These are phyloP conservation scores for Pelochelys cantorii DNA, from an alignment of 2,797 vertebrate species.

Conservation along the genomic window DNA sequence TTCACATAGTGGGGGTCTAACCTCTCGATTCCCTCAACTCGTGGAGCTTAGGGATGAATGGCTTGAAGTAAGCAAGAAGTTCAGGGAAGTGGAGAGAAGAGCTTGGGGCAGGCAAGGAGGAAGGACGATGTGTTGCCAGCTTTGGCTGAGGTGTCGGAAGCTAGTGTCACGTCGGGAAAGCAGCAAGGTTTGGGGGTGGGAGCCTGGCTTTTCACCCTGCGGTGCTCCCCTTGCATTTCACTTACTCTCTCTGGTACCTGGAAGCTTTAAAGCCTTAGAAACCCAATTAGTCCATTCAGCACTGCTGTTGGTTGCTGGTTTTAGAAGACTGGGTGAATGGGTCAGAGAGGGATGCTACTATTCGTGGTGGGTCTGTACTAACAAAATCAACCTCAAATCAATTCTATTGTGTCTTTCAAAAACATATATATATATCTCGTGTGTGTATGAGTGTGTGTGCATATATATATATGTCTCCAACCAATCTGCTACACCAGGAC, in stretches of 20 bases:
- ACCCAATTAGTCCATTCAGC: neutral
- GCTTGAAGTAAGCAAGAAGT: neutral
- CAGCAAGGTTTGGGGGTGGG: conserved; percentile 44
- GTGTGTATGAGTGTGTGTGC: neutral
- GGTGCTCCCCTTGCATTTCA: conserved; percentile 62
- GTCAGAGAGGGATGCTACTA: conserved; percentile 35
- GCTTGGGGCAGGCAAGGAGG: neutral
- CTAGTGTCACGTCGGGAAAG: neutral
- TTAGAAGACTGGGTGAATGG: neutral
- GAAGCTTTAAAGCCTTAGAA: conserved; percentile 73
- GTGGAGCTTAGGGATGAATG: neutral
- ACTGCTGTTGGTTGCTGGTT: neutral
- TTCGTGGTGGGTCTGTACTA: conserved; percentile 46
- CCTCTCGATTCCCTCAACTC: neutral
- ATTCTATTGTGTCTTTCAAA: conserved; percentile 48
- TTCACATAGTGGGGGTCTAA: conserved; percentile 41
- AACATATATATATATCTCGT: neutral
- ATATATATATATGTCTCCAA: neutral
- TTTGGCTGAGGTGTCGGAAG: neutral
- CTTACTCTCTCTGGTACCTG: conserved; percentile 75
- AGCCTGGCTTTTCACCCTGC: conserved; percentile 65
- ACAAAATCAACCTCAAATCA: neutral
- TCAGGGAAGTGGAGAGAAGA: neutral
- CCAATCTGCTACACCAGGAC: conserved; percentile 8
- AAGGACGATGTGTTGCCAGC: accelerated